Percentiles rank a stretch among this genome's conserved stretches.
Evolutionary conservation across 1,140 invertebrate species (phyloP).

Genomic region (Euwallacea similis): DNA sequence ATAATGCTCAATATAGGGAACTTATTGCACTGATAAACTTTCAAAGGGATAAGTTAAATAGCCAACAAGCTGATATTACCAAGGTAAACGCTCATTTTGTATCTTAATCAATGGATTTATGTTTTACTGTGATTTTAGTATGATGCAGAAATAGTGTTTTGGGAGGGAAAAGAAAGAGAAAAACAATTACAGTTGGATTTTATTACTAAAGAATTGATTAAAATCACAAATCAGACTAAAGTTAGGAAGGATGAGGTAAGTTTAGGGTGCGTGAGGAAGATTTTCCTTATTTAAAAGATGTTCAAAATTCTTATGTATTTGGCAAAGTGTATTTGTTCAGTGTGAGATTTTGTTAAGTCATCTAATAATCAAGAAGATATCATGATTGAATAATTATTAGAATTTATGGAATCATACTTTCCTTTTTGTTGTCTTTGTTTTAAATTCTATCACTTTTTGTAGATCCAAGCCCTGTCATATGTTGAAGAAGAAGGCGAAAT

Average conservation of each 20-base stretch:
- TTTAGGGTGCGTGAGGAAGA: no score
- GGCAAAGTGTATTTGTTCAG: not conserved
- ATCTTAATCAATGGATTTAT: not conserved
- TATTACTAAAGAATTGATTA: slow-evolving; percentile 77
- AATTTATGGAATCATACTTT: no score
- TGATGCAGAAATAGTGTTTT: slow-evolving; percentile 85
- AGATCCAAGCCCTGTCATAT: slow-evolving; percentile 75
- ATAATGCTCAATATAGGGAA: slow-evolving; percentile 70
- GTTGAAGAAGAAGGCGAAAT: slow-evolving; percentile 87
- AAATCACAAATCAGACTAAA: slow-evolving; percentile 72
- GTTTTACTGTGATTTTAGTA: slow-evolving; percentile 58
- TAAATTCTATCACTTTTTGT: slow-evolving; percentile 29
- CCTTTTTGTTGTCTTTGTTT: not conserved
- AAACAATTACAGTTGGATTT: slow-evolving; percentile 81
- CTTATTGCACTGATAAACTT: slow-evolving; percentile 84
- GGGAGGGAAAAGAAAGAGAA: slow-evolving; percentile 84
- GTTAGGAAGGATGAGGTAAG: slow-evolving; percentile 76
- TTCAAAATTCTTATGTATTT: not conserved
- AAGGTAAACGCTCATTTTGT: slow-evolving; percentile 61
- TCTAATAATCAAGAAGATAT: no score
- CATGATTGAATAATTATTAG: no score
- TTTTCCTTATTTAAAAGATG: no score
- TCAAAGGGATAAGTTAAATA: slow-evolving; percentile 84
- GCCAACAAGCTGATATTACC: slow-evolving; percentile 85
- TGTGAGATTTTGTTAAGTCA: no score